Conservation (phyloP, 2,888 invertebrate genomes). For the Ypsolopha sequella region DNA sequence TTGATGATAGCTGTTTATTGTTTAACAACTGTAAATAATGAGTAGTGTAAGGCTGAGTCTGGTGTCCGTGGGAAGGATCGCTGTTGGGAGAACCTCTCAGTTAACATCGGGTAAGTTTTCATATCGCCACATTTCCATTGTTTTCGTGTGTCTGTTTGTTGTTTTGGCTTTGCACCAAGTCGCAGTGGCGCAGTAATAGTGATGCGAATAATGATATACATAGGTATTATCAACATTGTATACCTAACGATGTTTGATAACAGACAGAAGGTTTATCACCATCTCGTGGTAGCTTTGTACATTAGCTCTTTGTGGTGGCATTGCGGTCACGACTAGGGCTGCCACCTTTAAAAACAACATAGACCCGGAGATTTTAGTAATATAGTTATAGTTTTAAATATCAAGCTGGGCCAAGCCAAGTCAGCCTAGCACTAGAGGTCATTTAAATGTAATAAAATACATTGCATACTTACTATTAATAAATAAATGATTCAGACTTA, state of each 20-base stretch:
- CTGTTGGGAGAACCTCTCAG: slow-evolving; percentile 58
- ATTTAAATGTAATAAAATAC: no score
- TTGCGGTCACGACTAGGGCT: not conserved
- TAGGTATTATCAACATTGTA: not conserved
- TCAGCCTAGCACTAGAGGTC: no score
- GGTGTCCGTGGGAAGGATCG: slow-evolving; percentile 59
- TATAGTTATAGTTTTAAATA: no score
- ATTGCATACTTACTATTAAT: no score
- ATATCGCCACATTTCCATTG: slow-evolving; percentile 21
- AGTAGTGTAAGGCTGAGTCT: slow-evolving; percentile 65
- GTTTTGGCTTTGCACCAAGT: slow-evolving; percentile 46
- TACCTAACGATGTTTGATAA: slow-evolving; percentile 47
- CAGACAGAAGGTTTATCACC: slow-evolving; percentile 22
- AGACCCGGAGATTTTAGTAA: no score
- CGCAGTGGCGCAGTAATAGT: slow-evolving; percentile 1
- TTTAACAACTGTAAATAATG: slow-evolving; percentile 42
- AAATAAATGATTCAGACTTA: no score
- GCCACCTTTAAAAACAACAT: no score
- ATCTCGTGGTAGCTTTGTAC: not conserved
- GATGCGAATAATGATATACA: not conserved
- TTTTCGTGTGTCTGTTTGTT: slow-evolving; percentile 23
- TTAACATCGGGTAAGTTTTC: slow-evolving; percentile 54
- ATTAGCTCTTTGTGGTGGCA: not conserved
- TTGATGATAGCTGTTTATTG: slow-evolving; percentile 50
- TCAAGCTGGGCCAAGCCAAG: no score